Evolutionary conservation across 2,113 vertebrate genomes (phyloP).

Genomic region (Labeo rohita): DNA sequence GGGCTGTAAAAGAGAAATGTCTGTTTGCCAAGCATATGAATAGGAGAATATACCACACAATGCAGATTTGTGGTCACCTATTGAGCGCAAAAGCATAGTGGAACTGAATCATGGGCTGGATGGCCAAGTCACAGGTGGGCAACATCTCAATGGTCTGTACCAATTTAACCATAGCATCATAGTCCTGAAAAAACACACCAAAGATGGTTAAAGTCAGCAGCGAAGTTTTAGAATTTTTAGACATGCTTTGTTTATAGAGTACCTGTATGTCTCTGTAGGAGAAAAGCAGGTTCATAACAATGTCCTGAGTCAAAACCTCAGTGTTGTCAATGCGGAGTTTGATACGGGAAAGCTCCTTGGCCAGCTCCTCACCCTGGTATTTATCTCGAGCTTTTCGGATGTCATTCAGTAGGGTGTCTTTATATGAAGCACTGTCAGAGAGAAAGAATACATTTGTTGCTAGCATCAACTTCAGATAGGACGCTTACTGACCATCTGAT

Average conservation of each 20-base stretch:
- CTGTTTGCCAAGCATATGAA: constrained; percentile 31
- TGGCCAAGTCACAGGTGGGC: constrained; percentile 90
- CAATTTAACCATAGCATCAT: constrained; percentile 95
- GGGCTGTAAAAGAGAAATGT: not conserved
- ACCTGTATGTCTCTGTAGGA: constrained; percentile 98
- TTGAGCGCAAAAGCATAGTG: constrained; percentile 95
- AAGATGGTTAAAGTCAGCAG: not conserved
- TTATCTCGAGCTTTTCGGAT: constrained; percentile 92
- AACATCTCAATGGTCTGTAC: constrained; percentile 92
- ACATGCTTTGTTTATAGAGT: not conserved
- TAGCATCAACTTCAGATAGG: not conserved
- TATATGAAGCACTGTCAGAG: constrained; percentile 82
- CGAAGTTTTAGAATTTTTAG: not conserved
- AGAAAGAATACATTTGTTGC: not conserved
- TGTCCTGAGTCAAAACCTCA: constrained; percentile 90
- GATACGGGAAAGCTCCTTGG: constrained; percentile 89
- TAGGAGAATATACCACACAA: constrained; percentile 38
- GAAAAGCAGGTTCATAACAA: constrained; percentile 93
- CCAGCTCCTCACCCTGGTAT: constrained; percentile 92
- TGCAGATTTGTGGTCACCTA: constrained; percentile 75
- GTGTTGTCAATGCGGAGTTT: constrained; percentile 93
- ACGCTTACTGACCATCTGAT: not conserved
- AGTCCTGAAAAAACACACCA: constrained; percentile 80
- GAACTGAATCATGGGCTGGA: constrained; percentile 95
- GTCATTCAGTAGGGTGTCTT: constrained; percentile 90